Percentiles rank a stretch among this genome's conserved stretches.
phyloP scores from a whole-genome alignment of 2,113 vertebrate species.

The Phyllostomus hastatus region DNA sequence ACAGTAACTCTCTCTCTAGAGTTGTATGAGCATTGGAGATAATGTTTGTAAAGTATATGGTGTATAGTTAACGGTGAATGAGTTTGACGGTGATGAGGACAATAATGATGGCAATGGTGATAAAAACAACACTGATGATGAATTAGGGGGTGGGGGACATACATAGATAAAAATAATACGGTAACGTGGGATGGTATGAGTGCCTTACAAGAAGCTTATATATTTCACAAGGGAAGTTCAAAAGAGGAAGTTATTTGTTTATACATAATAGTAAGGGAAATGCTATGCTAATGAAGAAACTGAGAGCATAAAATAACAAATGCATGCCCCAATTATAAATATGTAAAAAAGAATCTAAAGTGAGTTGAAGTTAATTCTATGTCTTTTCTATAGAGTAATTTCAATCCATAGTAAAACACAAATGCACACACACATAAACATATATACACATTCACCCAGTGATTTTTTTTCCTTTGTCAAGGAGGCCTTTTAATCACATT shows the following conservation, averaged over 20 bases:
- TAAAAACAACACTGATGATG: neutral
- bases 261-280: neutral
- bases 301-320: constrained; percentile 4
- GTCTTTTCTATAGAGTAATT: neutral
- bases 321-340: neutral
- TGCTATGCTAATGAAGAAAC: neutral
- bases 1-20: neutral
- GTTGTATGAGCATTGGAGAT: neutral
- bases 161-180: neutral
- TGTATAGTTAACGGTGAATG: neutral
- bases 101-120: neutral
- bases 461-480: neutral
- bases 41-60: neutral
- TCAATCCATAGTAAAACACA: neutral
- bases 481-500: neutral
- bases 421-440: neutral
- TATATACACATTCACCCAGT: neutral
- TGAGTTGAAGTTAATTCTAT: neutral
- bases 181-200: neutral
- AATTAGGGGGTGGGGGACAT: neutral
- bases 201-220: neutral
- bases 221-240: constrained; percentile 11
- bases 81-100: neutral
- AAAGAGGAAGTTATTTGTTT: neutral
- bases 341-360: neutral